Conservation (phyloP, 2,113 vertebrate genomes). For the Lichenostomus cassidix region DNA sequence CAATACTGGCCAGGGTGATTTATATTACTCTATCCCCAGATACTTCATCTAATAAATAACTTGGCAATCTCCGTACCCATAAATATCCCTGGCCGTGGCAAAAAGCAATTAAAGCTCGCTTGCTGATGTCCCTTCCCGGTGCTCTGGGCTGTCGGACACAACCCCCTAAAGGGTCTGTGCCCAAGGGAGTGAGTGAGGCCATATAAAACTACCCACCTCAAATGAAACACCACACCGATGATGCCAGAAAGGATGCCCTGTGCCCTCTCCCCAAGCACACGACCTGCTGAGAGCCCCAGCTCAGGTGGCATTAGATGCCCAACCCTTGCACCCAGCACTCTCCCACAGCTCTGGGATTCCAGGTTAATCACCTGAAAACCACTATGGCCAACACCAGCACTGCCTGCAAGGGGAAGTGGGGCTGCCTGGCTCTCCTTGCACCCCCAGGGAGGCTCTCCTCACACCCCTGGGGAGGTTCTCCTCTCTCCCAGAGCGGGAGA, state of each 20-base stretch:
- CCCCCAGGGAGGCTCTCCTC: background rate
- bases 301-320: accelerated
- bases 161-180: background rate
- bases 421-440: background rate
- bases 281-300: accelerated
- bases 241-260: accelerated
- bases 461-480: background rate
- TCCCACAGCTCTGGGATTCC: accelerated
- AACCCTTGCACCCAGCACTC: accelerated
- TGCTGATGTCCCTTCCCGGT: background rate
- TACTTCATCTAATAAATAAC: slow-evolving; percentile 79
- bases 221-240: accelerated
- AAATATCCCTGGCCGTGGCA: slow-evolving; percentile 67
- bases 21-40: slow-evolving; percentile 75
- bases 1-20: slow-evolving; percentile 72
- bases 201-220: background rate
- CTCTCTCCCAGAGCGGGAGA: accelerated
- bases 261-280: background rate
- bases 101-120: slow-evolving; percentile 71
- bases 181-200: background rate
- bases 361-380: background rate
- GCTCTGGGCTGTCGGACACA: background rate
- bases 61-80: slow-evolving; percentile 72
- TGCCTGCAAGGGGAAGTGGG: background rate
- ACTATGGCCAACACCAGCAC: background rate